Conservation (phyloP, 92 coral and sea anemone genomes). For the Chrysogorgia sp. region DNA sequence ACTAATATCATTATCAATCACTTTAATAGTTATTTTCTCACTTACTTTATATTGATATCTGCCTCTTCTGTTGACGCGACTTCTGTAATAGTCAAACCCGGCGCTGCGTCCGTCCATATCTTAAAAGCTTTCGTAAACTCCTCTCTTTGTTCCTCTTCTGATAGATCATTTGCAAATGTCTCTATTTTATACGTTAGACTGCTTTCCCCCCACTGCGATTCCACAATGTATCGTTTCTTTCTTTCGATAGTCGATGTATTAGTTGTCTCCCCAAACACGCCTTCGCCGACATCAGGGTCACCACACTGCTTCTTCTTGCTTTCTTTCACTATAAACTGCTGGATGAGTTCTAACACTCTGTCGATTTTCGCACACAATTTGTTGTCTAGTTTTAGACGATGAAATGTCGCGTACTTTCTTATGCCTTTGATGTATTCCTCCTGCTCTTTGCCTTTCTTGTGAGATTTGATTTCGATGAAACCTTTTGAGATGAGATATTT, state of each 20-base stretch:
- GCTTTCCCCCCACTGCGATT: constrained; percentile 49
- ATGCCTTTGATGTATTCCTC: no score
- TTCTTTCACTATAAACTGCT: background rate
- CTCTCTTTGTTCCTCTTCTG: constrained; percentile 36
- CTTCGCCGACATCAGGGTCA: constrained; percentile 21
- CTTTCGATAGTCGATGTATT: background rate
- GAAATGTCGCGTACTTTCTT: no score
- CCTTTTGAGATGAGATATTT: no score
- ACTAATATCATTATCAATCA: no score
- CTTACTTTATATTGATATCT: constrained; percentile 59
- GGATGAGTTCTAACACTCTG: no score
- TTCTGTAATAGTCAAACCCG: constrained; percentile 34
- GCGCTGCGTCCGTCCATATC: constrained; percentile 61
- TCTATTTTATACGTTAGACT: constrained; percentile 52
- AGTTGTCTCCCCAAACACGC: background rate
- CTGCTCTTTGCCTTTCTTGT: no score
- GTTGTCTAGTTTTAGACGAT: no score
- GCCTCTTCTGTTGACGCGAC: constrained; percentile 45
- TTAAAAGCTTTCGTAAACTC: constrained; percentile 63
- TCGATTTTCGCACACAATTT: no score
- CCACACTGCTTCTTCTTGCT: constrained; percentile 5
- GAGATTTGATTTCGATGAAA: no score
- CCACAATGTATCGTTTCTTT: constrained; percentile 11
- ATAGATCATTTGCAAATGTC: constrained; percentile 47
- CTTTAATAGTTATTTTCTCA: no score